These are phyloP conservation scores for Scomber japonicus DNA, from an alignment of 2,113 vertebrate species.

Conservation along the genomic window DNA sequence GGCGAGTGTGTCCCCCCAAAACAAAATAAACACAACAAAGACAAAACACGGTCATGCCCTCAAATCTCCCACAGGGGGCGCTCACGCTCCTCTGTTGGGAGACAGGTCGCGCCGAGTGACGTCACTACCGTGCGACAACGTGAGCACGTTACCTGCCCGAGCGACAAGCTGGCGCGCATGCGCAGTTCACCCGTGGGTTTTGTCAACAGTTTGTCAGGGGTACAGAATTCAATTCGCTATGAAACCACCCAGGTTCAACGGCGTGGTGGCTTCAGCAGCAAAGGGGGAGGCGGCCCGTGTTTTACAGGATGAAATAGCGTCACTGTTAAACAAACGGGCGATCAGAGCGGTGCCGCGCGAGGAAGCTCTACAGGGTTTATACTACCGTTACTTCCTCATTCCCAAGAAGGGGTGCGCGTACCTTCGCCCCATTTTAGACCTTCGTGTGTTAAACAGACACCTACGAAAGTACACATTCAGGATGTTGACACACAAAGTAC, in stretches of 20 bases:
- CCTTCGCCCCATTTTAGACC: neutral
- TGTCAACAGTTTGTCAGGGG: neutral
- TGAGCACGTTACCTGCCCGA: too few relatives aligned
- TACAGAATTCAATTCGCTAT: neutral
- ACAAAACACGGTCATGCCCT: too few relatives aligned
- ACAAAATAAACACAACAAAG: neutral
- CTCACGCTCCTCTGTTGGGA: too few relatives aligned
- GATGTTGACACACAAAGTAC: neutral
- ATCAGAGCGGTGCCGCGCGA: slow-evolving; percentile 18
- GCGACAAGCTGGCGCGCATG: neutral
- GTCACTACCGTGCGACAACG: too few relatives aligned
- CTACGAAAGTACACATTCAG: neutral
- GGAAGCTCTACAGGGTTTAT: neutral
- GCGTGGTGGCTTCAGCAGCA: neutral
- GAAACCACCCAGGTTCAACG: neutral
- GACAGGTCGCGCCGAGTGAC: too few relatives aligned
- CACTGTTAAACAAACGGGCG: neutral
- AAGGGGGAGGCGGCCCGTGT: neutral
- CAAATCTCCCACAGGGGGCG: neutral
- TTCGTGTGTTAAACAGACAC: neutral
- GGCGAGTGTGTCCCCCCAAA: too few relatives aligned
- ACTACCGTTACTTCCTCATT: neutral
- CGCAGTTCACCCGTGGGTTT: neutral
- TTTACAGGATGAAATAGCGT: neutral
- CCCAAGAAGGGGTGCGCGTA: neutral